These are phyloP conservation scores for Sebastes iracundus DNA, from an alignment of 2,797 vertebrate species.

Conservation along the genomic window DNA sequence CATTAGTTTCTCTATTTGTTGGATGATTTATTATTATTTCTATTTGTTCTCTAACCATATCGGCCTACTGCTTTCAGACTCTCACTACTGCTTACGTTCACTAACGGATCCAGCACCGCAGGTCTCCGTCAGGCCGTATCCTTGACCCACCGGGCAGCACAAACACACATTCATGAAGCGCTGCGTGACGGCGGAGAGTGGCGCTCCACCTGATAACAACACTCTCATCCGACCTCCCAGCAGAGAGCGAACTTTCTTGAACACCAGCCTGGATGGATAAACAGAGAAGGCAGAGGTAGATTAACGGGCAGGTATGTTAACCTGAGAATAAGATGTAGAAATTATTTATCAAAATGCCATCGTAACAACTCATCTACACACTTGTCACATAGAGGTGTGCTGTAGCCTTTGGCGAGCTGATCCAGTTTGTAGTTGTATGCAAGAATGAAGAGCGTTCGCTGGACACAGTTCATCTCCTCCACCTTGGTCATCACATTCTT, in stretches of 20 bases:
- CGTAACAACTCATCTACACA: conserved; percentile 40
- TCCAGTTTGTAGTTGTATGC: conserved; percentile 98
- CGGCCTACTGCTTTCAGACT: neutral
- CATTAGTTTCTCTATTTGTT: neutral
- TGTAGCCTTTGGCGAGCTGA: conserved; percentile 89
- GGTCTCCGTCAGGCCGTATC: conserved; percentile 95
- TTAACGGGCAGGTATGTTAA: neutral
- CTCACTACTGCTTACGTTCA: conserved; percentile 80
- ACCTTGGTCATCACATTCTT: conserved; percentile 97
- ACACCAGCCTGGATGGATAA: conserved; percentile 83
- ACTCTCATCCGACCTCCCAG: conserved; percentile 90
- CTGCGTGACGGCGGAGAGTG: conserved; percentile 93
- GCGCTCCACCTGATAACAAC: conserved; percentile 93
- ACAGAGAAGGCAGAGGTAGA: neutral
- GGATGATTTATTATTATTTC: neutral
- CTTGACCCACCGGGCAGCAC: conserved; percentile 95
- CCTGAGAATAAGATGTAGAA: neutral
- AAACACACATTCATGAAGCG: conserved; percentile 98
- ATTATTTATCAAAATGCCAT: neutral
- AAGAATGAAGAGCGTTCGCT: conserved; percentile 90
- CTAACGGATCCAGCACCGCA: conserved; percentile 92
- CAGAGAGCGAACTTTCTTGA: conserved; percentile 89
- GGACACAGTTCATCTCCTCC: conserved; percentile 90
- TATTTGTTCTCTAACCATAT: too few relatives aligned
- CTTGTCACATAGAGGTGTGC: conserved; percentile 92